These are phyloP conservation scores for Cyanistes caeruleus DNA, from an alignment of 2,113 vertebrate genomes.

Conservation along the genomic window DNA sequence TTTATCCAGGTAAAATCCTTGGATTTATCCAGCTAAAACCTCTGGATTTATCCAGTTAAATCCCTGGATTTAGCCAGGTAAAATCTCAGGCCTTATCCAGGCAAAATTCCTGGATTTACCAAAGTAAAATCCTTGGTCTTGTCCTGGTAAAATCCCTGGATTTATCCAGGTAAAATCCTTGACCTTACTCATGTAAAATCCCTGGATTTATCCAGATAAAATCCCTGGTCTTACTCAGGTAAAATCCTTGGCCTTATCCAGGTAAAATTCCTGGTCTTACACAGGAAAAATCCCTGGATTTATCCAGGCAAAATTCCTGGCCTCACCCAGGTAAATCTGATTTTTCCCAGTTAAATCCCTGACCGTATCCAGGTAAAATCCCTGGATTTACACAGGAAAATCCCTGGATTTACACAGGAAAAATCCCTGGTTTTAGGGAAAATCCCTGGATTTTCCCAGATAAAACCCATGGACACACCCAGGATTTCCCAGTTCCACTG, in stretches of 20 bases:
- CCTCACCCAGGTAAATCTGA: background rate
- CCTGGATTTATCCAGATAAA: background rate
- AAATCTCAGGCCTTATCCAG: rapidly evolving
- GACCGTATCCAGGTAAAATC: too few species aligned
- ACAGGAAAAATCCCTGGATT: rapidly evolving
- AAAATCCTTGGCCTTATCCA: rapidly evolving
- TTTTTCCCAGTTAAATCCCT: too few species aligned
- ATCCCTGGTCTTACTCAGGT: rapidly evolving
- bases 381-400: too few species aligned
- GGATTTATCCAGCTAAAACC: rapidly evolving
- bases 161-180: rapidly evolving
- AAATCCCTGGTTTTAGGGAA: background rate
- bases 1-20: rapidly evolving
- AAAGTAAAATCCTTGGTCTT: rapidly evolving
- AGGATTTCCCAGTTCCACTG: background rate
- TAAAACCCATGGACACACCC: background rate
- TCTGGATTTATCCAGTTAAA: rapidly evolving
- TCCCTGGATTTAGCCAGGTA: rapidly evolving
- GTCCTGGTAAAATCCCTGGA: rapidly evolving
- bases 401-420: too few species aligned
- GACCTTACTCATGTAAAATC: rapidly evolving
- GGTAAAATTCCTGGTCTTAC: rapidly evolving
- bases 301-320: background rate
- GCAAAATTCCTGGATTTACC: background rate
- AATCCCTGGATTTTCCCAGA: background rate